Evolutionary conservation across 2,797 vertebrate genomes (phyloP), one percentile per base, ranked within the genome.

Genomic region (Protosalanx chinensis): DNA sequence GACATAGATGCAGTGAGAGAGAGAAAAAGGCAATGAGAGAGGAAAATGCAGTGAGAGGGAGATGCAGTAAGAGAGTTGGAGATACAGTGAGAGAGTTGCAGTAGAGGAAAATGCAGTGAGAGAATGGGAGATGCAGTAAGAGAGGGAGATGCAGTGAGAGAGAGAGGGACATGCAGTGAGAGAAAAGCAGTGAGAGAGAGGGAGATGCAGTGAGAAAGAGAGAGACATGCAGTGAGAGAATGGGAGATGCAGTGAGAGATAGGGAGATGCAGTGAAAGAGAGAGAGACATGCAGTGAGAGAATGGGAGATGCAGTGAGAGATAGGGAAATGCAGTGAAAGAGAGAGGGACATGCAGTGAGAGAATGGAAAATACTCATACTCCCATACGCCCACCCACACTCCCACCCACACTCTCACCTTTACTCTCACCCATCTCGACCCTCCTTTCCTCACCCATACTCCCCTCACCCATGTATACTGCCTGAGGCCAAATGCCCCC

Each of bases 401-500:
- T 27, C 23, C 23, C 23, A 27, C 23, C 23, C 23, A 27, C 23
- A 27, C 23, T 27, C 23, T 27, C 23, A 27, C 23, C 23, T 1
- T 27, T 27, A 27, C 49, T 12, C 8, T 60, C 27, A 60, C 20
- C 27, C 58, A 35, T 20, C 37, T 49, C 37, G 67, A 69, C 74
- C 76, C 80, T 82, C 68, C 77, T 82, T 84, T 81, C 77, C 49
- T 75, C 75, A 70, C 80, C 82, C 69, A 68, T 75, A 27, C n/a
- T 37, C 75, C 76, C 58, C 61, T 57, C 1, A 75, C 67, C 76
- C 68, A 51, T 37, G 72, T 70, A 79, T 78, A 84, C 80, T 82
- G 80, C 83, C 81, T 58, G 70, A 77, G 77, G 72, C 49, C 15
- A 20, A 6, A 27, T 27, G n/a, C n/a, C n/a, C n/a, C n/a, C n/a